These are phyloP conservation scores for Stictonetta naevosa DNA, from an alignment of 2,113 vertebrate genomes.

Conservation along the genomic window DNA sequence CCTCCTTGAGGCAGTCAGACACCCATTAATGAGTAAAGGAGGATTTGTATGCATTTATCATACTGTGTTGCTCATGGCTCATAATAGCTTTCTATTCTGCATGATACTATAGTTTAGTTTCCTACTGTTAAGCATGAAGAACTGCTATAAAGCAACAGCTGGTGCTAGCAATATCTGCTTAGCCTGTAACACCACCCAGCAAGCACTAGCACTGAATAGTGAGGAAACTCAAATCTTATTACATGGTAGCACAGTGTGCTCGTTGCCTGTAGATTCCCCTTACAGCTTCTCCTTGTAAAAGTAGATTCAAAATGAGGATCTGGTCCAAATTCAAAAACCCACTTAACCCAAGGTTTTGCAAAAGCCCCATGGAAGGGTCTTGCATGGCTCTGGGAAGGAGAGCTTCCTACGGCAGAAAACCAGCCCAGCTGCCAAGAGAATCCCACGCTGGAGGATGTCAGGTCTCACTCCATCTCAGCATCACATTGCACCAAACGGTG, in stretches of 20 bases:
- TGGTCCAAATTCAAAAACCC: background rate
- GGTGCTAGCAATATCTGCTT: slow-evolving; percentile 25
- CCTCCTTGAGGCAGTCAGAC: background rate
- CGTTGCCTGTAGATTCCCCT: background rate
- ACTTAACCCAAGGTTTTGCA: background rate
- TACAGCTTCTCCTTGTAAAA: background rate
- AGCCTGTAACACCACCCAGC: slow-evolving; percentile 39
- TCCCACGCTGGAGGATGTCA: background rate
- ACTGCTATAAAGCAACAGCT: slow-evolving; percentile 48
- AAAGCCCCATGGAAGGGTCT: background rate
- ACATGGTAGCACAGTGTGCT: slow-evolving; percentile 3
- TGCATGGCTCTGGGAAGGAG: background rate
- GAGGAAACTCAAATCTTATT: slow-evolving; percentile 48
- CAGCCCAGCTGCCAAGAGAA: background rate
- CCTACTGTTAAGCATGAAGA: slow-evolving; percentile 51
- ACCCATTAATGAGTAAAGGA: background rate
- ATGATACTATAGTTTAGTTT: background rate
- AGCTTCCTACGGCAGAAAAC: background rate
- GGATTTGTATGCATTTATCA: background rate
- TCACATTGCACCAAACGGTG: background rate
- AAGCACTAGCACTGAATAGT: slow-evolving; percentile 39
- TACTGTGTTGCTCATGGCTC: background rate
- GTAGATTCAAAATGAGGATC: background rate
- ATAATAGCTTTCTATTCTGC: background rate
- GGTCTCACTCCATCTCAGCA: background rate